These are phyloP conservation scores for Toxostoma redivivum DNA, from an alignment of 2,113 vertebrate species.

Conservation along the genomic window DNA sequence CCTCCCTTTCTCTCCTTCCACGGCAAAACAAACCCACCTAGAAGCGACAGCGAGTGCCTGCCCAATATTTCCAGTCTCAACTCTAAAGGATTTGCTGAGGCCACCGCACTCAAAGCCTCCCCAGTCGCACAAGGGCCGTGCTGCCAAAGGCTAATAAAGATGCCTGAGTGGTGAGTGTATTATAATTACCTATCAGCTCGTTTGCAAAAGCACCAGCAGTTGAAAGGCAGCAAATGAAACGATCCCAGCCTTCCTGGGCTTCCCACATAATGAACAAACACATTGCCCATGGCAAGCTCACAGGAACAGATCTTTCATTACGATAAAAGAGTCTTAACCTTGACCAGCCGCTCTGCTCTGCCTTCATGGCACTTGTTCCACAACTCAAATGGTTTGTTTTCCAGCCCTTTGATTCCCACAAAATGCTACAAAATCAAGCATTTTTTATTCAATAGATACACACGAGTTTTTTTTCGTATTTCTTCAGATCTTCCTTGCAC, in stretches of 20 bases:
- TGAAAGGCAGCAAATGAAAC: slow-evolving; percentile 46
- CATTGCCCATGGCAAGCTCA: slow-evolving; percentile 16
- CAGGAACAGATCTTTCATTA: slow-evolving; percentile 25
- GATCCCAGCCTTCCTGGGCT: neutral
- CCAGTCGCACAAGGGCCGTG: neutral
- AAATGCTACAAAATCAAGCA: neutral
- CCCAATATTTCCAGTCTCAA: neutral
- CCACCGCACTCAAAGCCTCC: neutral
- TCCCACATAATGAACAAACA: slow-evolving; percentile 44
- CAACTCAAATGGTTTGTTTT: neutral
- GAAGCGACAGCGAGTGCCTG: neutral
- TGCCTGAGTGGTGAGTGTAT: slow-evolving; percentile 20
- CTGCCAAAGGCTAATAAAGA: slow-evolving; percentile 55
- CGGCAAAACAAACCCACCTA: neutral
- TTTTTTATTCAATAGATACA: neutral
- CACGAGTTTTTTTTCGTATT: neutral
- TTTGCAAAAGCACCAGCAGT: slow-evolving; percentile 40
- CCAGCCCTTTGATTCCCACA: neutral
- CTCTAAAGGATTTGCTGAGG: neutral
- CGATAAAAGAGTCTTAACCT: slow-evolving; percentile 16
- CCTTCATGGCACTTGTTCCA: neutral
- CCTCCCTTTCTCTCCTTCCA: neutral
- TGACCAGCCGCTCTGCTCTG: neutral
- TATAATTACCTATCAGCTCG: slow-evolving; percentile 40
- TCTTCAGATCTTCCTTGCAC: neutral